Evolutionary conservation across 2,113 vertebrate species (phyloP), one percentile per base, ranked within the genome.

Genomic region (Neogale vison): DNA sequence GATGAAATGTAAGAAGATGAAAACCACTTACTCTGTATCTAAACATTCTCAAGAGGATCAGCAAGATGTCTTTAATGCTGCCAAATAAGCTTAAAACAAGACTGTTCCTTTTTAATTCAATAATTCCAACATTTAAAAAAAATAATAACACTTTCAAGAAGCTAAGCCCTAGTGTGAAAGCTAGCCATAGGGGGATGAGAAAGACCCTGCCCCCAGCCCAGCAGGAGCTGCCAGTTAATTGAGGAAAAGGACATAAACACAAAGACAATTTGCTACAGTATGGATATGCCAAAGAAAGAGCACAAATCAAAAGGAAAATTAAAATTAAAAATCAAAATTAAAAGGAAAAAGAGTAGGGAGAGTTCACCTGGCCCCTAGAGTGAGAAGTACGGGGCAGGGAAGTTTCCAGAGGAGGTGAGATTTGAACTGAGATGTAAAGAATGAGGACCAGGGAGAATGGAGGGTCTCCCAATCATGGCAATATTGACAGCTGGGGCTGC

Each of bases 31-130:
- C 3, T 81, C 24, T 69, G 0, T 20, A 21, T 55, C n/a, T 74
- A 59, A 79, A 79, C n/a, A 45, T 80, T 87, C 36, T 83, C 39
- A 52, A 9, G 39, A 59, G 47, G 31, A 57, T 59, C 77, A 20
- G 17, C 18, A 29, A 87, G 34, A 61, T 57, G 11, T 72, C 39
- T 81, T 21, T n/a, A 52, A 71, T 20, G 20, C 65, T 82, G 52
- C 52, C 71, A 52, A 50, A 47, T 67, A 36, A 47, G 50, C n/a
- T 92, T 81, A 61, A 88, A 71, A 61, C 31, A 57, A 88, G 74
- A 36, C 34, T 3, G 8, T 36, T 86, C 45, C 14, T 39, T 45
- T 76, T 86, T 65, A 31, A 69, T 87, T 92, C 31, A 92, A 9
- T 80, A 31, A 76, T 76, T 79, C 26, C 34, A 82, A 95, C 18